A percentile compares a stretch with the other conserved stretches of the same genome.
Conservation (phyloP, 2,113 vertebrate genomes). For the Clinocottus analis region DNA sequence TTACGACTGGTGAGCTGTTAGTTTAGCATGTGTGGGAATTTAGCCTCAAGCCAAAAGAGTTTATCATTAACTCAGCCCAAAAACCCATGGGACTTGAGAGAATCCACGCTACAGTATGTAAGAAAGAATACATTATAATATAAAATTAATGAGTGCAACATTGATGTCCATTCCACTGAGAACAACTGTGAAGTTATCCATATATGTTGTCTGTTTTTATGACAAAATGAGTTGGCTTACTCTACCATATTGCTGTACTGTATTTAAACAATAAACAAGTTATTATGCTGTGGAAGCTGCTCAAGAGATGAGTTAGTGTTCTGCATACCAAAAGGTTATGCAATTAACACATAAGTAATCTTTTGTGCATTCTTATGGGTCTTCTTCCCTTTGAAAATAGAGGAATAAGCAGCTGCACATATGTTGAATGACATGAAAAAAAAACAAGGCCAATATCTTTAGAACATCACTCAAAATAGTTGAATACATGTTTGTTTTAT, state of each 20-base stretch:
- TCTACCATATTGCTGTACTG: not conserved
- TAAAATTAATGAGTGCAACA: slow-evolving; percentile 21
- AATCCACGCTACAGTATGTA: slow-evolving; percentile 27
- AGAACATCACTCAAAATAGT: not conserved
- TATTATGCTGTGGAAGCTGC: not conserved
- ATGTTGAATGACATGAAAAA: not conserved
- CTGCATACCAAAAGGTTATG: not conserved
- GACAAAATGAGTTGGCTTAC: not conserved
- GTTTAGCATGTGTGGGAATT: slow-evolving; percentile 70
- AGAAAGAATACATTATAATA: slow-evolving; percentile 23
- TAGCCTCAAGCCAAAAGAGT: slow-evolving; percentile 47
- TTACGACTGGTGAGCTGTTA: slow-evolving; percentile 58
- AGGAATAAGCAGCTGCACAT: not conserved
- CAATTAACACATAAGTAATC: not conserved
- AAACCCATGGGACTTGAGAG: slow-evolving; percentile 19
- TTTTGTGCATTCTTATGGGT: not conserved
- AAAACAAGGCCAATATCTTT: not conserved
- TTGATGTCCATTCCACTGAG: not conserved
- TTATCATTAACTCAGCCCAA: slow-evolving; percentile 37
- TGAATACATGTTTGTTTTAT: not conserved
- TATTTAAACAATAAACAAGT: not conserved
- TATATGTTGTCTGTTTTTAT: not conserved
- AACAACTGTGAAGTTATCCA: not conserved
- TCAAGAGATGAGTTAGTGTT: not conserved
- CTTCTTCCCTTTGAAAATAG: not conserved